Base-by-base conservation (phyloP, 2,888 invertebrate genomes). In the Tinea pellionella region DNA sequence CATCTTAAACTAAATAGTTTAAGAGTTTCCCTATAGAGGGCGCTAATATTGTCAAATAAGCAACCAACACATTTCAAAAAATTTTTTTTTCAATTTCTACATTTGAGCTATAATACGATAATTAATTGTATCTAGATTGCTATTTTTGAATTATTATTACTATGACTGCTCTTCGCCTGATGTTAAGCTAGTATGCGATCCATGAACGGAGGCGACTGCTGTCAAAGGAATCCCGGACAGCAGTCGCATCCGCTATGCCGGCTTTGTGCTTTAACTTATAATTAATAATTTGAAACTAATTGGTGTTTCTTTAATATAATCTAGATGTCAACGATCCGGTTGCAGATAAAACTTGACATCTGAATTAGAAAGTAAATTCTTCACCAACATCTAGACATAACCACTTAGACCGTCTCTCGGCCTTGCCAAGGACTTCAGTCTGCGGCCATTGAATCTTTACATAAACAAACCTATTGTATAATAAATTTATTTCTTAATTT, bases 351-450 rank as follows among this genome's bases (percentile, higher is more conserved):
- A 47, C 47, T 47, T 47, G 42, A 42, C 6, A 9, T 47, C 6
- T 47, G 9, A 41, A 15, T 47, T 47, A 47, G 47, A 47, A 47
- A 47, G 47, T 47, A 47, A 47, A 47, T 47, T 47, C 47, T 41
- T 47, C 16, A 15, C 47, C 47, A 47, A 47, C 9, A 8, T 13
- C 13, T 16, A 47, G 15, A 9, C n/a, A 15, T 6, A 47, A n/a
- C n/a, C 15, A 15, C 16, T 2, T 6, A 47, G 47, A 8, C 47
- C 4, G 47, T 42, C 47, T 47, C 15, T 47, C 47, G 47, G 47
- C 47, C 47, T 47, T 47, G 47, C 47, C 37, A 47, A 47, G 47
- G 47, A 47, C 47, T 13, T 2, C n/a, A 47, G 47, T 13, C 47
- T 47, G 47, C 47, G 47, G 47, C 47, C 47, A 16, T 15, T 16